Evolutionary conservation across 2,113 vertebrate species (phyloP).

Genomic region (Cyanocitta stelleri): DNA sequence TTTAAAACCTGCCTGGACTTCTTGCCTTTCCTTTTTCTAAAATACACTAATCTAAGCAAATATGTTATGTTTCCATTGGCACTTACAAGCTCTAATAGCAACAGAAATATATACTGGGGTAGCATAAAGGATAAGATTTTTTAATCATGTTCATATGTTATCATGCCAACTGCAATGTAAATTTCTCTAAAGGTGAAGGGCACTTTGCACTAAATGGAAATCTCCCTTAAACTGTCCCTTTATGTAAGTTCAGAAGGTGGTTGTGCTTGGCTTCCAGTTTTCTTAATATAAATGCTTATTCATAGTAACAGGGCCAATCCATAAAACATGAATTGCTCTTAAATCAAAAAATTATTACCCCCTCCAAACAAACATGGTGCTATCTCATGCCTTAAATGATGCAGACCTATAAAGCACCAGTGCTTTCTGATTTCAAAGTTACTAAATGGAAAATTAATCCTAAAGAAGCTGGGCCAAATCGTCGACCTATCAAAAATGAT

Average conservation of each 20-base stretch:
- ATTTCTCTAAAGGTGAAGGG: not conserved
- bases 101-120: not conserved
- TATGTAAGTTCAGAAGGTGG: not conserved
- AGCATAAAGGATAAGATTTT: not conserved
- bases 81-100: not conserved
- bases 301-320: not conserved
- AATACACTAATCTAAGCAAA: not conserved
- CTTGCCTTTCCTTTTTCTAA: not conserved
- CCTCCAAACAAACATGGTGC: not conserved
- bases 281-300: not conserved
- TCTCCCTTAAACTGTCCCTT: not conserved
- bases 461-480: not conserved
- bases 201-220: not conserved
- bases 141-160: not conserved
- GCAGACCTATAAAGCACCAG: not conserved
- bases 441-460: not conserved
- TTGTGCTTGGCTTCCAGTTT: not conserved
- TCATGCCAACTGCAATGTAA: not conserved
- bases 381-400: not conserved
- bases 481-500: not conserved
- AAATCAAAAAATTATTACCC: not conserved
- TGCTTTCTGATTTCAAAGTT: not conserved
- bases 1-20: not conserved
- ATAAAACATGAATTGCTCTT: not conserved
- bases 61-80: not conserved